Base-by-base conservation (phyloP, 2,797 vertebrate species). In the Champsocephalus esox region DNA sequence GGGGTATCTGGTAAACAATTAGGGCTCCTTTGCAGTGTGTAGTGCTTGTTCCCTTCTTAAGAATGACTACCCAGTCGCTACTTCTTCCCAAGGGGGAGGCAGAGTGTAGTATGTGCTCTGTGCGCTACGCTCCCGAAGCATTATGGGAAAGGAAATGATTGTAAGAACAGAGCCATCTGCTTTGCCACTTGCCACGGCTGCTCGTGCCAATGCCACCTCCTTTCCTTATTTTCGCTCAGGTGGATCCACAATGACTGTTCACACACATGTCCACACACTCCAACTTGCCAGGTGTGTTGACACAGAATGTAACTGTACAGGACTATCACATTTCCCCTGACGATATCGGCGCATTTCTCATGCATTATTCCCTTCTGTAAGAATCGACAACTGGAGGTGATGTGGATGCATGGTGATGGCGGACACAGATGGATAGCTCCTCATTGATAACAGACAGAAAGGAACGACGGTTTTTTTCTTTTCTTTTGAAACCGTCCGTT, bases 91-190 rank as follows among this genome's bases (percentile, higher is more conserved):
- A 48, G 82, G 85, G 34, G 88, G 78, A 80, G 84, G 79, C 54
- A 67, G 76, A 59, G 65, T 77, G 69, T 83, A 74, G 81, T 84
- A 69, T 80, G 71, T 71, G 77, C 82, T 73, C 77, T 3, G 16
- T 21, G 83, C 49, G 75, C 79, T 75, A 86, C 12, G 78, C 86
- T 87, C 89, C 87, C 80, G 72, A 91, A 92, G 90, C 92, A 91
- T 91, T 92, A 86, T 88, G 85, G 81, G 88, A 92, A 84, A 92
- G 92, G 90, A 94, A 92, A 89, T 90, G 87, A 85, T 90, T 84
- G 91, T 84, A 80, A 92, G 92, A 85, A 79, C 84, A 87, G 87
- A 90, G 89, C 94, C 94, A 96, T 95, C 94, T 95, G 95, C 90
- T 94, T 89, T 92, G 88, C 92, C 90, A 87, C 93, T 94, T 88